phyloP scores from a whole-genome alignment of 2,113 vertebrate species.

The Telmatochromis brachygnathus region DNA sequence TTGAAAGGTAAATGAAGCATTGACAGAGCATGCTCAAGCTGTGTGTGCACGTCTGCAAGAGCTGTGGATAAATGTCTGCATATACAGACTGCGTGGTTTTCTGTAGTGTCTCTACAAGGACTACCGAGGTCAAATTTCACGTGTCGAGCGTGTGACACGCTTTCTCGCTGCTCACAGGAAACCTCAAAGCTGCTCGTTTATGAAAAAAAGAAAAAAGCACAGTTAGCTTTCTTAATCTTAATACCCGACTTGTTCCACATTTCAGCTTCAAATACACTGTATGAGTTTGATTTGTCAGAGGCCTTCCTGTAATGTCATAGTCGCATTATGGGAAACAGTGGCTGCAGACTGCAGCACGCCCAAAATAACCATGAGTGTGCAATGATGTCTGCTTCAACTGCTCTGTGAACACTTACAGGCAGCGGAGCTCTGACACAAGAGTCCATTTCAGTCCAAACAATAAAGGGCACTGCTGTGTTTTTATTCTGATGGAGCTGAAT shows the following conservation, averaged over 20 bases:
- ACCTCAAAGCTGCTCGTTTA: background rate
- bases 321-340: background rate
- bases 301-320: background rate
- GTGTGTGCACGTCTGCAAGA: background rate
- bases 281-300: background rate
- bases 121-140: background rate
- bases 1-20: background rate
- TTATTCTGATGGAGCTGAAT: background rate
- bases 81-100: background rate
- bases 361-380: background rate
- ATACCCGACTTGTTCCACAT: background rate
- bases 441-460: background rate
- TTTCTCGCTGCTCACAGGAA: background rate
- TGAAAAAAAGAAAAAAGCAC: background rate
- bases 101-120: background rate
- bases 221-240: background rate
- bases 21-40: background rate
- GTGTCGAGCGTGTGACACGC: background rate
- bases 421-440: background rate
- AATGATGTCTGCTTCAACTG: accelerated
- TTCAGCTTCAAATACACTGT: background rate
- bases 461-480: background rate
- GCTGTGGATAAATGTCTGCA: background rate
- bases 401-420: background rate
- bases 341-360: background rate